phyloP scores from a whole-genome alignment of 2,888 invertebrate genomes.

The Drosophila austrosaltans region DNA sequence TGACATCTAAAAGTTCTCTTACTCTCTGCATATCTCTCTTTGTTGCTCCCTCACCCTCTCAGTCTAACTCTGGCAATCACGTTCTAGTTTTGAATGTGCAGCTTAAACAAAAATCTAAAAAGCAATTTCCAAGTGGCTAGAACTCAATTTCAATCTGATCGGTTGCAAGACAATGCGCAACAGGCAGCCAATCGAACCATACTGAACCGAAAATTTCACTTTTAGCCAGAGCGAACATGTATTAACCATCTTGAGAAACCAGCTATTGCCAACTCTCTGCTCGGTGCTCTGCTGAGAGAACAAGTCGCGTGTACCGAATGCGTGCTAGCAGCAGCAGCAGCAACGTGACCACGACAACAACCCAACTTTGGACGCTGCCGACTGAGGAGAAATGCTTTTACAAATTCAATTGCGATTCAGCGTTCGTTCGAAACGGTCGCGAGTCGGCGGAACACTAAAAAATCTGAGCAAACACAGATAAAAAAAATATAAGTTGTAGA shows the following conservation, averaged over 20 bases:
- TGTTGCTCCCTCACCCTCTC: neutral
- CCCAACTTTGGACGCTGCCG: slow-evolving; percentile 42
- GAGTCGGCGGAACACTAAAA: slow-evolving; percentile 15
- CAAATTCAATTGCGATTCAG: slow-evolving; percentile 80
- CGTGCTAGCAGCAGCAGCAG: slow-evolving; percentile 61
- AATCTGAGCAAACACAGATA: slow-evolving; percentile 29
- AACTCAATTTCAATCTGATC: slow-evolving; percentile 59
- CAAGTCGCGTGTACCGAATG: slow-evolving; percentile 69
- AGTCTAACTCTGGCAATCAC: slow-evolving; percentile 51
- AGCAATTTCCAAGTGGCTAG: slow-evolving; percentile 16
- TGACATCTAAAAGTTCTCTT: slow-evolving; percentile 5
- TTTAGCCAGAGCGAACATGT: slow-evolving; percentile 49
- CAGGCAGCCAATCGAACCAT: slow-evolving; percentile 28
- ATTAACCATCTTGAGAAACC: slow-evolving; percentile 35
- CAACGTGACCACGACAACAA: slow-evolving; percentile 75
- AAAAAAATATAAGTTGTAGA: neutral
- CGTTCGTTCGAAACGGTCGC: slow-evolving; percentile 70
- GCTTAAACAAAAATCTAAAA: slow-evolving; percentile 47
- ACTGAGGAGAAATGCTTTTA: slow-evolving; percentile 79
- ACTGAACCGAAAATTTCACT: slow-evolving; percentile 61
- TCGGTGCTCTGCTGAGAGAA: neutral
- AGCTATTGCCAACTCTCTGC: slow-evolving; percentile 6
- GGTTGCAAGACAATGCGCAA: slow-evolving; percentile 52
- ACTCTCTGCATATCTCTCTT: neutral
- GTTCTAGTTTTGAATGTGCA: slow-evolving; percentile 69